Evolutionary conservation across 2,797 vertebrate species (phyloP), one percentile per base, ranked within the genome.

Genomic region (Danio albolineatus): DNA sequence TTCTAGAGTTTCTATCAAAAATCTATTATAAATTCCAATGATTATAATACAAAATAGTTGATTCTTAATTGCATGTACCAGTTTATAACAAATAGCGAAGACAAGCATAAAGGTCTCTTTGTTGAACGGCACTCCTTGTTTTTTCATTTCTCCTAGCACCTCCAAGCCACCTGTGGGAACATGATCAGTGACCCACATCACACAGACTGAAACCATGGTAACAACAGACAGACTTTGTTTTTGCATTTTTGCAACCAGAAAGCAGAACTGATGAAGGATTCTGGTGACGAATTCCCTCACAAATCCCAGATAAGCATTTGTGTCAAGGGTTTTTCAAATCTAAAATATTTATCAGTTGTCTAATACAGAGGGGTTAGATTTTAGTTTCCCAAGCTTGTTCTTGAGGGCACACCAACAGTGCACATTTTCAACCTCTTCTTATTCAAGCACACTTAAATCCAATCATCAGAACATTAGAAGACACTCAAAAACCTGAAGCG

Each of bases 41-140:
- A 28, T 28, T 28, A 28, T 28, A 56, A 28, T 6, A 13, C 19
- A 38, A 2, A 57, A 67, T n/a, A 54, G 9, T 21, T 53, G 48
- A 48, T n/a, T 8, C 36, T 59, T 48, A 17, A 49, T 38, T 9
- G 10, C 53, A 73, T 88, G 93, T 93, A 97, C 97, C 92, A 97
- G 78, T 91, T 97, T 97, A 89, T 97, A 98, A 91, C 95, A 97
- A 87, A 92, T 92, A 51, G 90, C 97, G 87, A 88, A 91, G 36
- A 94, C 96, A 82, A 99, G 91, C 0, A 87, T 85, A 21, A 94
- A 89, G 2, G 95, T 97, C 71, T 96, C 94, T 88, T 88, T 95
- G 84, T 82, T 96, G 87, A 97, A 96, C 19, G 73, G 78, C 74
- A 98, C 76, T 51, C 88, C 86, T 86, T 95, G 95, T 44, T 86